Evolutionary conservation across 2,113 vertebrate species (phyloP), one percentile per base, ranked within the genome.

Genomic region (Uria lomvia): DNA sequence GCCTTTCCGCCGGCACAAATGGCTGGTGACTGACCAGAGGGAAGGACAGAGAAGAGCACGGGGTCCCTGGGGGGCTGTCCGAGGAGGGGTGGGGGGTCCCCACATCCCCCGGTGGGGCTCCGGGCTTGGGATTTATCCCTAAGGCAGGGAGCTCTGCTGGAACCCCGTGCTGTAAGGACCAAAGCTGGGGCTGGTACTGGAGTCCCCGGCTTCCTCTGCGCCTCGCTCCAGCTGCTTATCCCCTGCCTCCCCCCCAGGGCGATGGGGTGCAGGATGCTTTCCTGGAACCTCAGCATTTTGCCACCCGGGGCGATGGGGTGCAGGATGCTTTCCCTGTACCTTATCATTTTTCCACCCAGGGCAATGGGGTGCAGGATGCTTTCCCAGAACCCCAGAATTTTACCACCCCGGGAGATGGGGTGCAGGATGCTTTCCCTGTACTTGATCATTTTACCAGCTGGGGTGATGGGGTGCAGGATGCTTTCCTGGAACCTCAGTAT

Each of bases 11-110:
- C 2, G 12, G 24, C 47, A 23, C 30, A 7, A 3, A 18, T 8
- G 1, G 4, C 45, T 15, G 23, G 8, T 2, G 34, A 10, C 42
- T 26, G 42, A 5, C 12, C 52, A 0, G 21, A 15, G 52, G 9
- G 63, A 3, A 15, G 66, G 66, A 18, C 9, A 1, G 23, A 3
- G 43, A 29, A 9, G 1, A 18, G 21, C 1, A 12, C 2, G 2
- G 27, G 65, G 79, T 40, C 53, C n/a, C 42, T 11, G 34, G 11
- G 2, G 49, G 2, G 36, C 59, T 50, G 60, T 38, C 22, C 4
- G 1, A 24, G 42, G 42, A 2, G 53, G 15, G 47, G 5, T 6
- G 16, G 22, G 78, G n/a, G 63, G 15, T 19, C 50, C 32, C 32
- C 2, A 6, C 38, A 30, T 8, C 15, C 38, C 8, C 32, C 2